Conservation (phyloP, 2,113 vertebrate species). For the Fulmarus glacialis region DNA sequence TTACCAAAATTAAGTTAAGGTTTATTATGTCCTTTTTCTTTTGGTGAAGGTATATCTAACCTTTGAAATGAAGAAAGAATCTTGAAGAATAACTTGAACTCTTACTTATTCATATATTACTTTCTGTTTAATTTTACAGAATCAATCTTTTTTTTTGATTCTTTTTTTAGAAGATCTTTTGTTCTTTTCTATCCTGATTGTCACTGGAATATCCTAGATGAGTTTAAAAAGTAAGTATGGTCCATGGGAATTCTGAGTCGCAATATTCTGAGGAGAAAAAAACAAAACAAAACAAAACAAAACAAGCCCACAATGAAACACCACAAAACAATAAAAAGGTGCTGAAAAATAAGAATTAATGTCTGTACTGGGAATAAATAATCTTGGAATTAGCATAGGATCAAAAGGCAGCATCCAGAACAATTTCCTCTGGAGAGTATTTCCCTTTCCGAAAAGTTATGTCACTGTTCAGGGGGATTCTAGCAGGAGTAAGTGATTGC, state of each 20-base stretch:
- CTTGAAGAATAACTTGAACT: background rate
- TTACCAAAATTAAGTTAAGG: background rate
- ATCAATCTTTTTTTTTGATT: background rate
- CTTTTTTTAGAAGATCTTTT: background rate
- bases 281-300: background rate
- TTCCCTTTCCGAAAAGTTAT: background rate
- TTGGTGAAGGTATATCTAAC: background rate
- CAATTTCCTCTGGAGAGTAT: background rate
- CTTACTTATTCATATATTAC: background rate
- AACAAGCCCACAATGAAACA: background rate
- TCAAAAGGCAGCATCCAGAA: background rate
- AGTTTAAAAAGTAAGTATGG: background rate
- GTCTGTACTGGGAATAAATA: background rate
- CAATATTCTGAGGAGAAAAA: background rate
- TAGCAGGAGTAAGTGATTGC: background rate
- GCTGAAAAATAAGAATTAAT: background rate
- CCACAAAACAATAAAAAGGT: background rate
- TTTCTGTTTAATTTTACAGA: background rate
- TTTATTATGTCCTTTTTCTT: background rate
- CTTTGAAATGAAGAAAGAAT: background rate
- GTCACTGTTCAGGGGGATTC: background rate
- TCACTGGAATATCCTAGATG: background rate
- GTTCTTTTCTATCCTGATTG: background rate
- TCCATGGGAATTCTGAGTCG: background rate
- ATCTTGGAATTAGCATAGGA: background rate